phyloP scores from a whole-genome alignment of 35 echinoderm and acorn worm species.

The Heliocidaris erythrogramma region DNA sequence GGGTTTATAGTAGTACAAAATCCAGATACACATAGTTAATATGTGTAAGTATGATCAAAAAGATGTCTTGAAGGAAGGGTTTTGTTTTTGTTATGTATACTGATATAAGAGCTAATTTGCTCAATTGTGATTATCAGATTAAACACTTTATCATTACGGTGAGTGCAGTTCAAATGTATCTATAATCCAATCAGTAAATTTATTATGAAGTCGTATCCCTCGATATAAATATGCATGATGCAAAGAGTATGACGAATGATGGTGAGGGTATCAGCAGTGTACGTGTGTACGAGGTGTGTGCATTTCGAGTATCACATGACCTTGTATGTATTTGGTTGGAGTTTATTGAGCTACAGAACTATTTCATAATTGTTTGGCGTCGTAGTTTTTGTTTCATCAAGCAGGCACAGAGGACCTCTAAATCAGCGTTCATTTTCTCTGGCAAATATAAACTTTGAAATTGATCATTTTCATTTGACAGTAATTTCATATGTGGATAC shows the following conservation, averaged over 20 bases:
- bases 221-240: too few species aligned
- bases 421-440: not conserved
- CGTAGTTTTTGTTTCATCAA: not conserved
- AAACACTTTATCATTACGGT: too few species aligned
- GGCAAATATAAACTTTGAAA: not conserved
- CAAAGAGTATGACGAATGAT: not conserved
- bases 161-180: too few species aligned
- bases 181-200: too few species aligned
- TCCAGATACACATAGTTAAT: too few species aligned
- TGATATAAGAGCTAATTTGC: too few species aligned
- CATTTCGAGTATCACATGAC: not conserved
- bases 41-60: too few species aligned
- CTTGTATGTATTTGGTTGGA: not conserved
- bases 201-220: too few species aligned
- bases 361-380: not conserved
- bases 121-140: too few species aligned
- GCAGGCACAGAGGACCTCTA: not conserved
- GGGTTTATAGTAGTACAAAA: too few species aligned
- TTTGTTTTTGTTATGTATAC: too few species aligned
- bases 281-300: not conserved
- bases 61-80: too few species aligned
- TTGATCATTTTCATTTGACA: not conserved
- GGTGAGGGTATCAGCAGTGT: not conserved
- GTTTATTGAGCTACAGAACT: not conserved
- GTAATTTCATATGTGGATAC: not conserved